phyloP scores from a whole-genome alignment of 1,140 invertebrate species.

The Philopotamus ludificatus region DNA sequence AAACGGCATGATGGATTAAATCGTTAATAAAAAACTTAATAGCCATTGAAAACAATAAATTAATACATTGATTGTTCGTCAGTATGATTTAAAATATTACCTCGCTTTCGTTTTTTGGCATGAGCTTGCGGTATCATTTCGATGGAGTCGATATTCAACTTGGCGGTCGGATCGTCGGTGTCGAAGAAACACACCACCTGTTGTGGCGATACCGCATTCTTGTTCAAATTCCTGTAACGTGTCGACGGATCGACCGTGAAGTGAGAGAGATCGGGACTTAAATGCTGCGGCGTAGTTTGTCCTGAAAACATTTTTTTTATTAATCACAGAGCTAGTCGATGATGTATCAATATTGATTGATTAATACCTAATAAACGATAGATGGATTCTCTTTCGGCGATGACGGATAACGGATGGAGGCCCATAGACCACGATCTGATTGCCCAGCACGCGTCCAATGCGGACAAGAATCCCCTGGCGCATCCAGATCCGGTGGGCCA shows the following conservation, averaged over 20 bases:
- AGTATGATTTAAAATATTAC: constrained; percentile 46
- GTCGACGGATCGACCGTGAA: constrained; percentile 91
- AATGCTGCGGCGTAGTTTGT: constrained; percentile 95
- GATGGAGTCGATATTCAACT: constrained; percentile 49
- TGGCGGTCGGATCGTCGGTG: constrained; percentile 56
- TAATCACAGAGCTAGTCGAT: no score
- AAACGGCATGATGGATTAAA: no score
- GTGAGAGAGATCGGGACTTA: constrained; percentile 82
- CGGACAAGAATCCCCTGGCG: constrained; percentile 93
- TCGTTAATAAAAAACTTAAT: no score
- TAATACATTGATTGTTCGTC: neutral
- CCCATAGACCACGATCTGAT: constrained; percentile 78
- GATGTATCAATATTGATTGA: no score
- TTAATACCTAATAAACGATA: constrained; percentile 65
- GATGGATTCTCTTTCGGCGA: constrained; percentile 93
- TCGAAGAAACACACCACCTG: constrained; percentile 63
- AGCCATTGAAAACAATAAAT: no score
- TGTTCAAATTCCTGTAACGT: constrained; percentile 68
- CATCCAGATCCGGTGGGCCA: constrained; percentile 98
- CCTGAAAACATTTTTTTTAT: constrained; percentile 58
- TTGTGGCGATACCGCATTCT: constrained; percentile 59
- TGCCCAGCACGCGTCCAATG: constrained; percentile 95
- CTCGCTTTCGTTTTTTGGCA: constrained; percentile 63
- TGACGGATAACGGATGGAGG: constrained; percentile 72
- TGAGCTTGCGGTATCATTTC: constrained; percentile 45